A percentile compares a stretch with the other conserved stretches of the same genome.
These are phyloP conservation scores for Cecidostiba fungosa DNA, from an alignment of 2,888 invertebrate genomes.

Conservation along the genomic window DNA sequence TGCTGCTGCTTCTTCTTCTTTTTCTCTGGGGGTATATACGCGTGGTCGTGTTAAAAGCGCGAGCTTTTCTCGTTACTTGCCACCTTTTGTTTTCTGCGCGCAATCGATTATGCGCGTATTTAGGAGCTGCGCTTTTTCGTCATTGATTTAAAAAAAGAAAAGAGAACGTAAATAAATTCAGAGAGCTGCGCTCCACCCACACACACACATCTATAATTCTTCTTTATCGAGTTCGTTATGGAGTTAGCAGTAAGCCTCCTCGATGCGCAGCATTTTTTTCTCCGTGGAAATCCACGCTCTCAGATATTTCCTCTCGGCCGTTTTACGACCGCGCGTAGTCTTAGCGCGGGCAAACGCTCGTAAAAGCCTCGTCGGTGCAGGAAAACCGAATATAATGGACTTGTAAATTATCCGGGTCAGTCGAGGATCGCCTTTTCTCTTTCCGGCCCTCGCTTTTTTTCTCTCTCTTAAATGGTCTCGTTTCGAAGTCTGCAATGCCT, in stretches of 20 bases:
- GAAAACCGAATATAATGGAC: conserved; percentile 71
- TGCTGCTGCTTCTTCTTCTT: conserved; percentile 17
- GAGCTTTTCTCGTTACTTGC: not conserved
- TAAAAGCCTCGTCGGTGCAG: conserved; percentile 68
- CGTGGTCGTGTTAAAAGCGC: not conserved
- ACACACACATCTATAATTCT: not conserved
- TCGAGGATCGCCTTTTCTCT: conserved; percentile 59
- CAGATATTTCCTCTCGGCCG: conserved; percentile 28
- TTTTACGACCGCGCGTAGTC: conserved; percentile 65
- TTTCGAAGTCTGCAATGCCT: conserved; percentile 29
- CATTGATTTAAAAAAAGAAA: not conserved
- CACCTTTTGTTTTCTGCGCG: not conserved
- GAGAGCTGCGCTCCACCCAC: not conserved
- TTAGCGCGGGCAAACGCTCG: conserved; percentile 65
- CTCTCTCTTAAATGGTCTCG: conserved; percentile 65
- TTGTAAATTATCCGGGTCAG: conserved; percentile 70
- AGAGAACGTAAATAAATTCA: not conserved
- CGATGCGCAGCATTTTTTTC: conserved; percentile 28
- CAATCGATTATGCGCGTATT: too few relatives aligned
- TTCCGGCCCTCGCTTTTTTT: conserved; percentile 36
- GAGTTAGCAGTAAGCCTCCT: conserved; percentile 24
- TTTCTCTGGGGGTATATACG: conserved; percentile 3
- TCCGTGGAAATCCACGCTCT: conserved; percentile 24
- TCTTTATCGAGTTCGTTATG: conserved; percentile 26
- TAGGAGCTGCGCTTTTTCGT: not conserved